Evolutionary conservation across 2,113 vertebrate genomes (phyloP).

Genomic region (Syngnathus typhle): DNA sequence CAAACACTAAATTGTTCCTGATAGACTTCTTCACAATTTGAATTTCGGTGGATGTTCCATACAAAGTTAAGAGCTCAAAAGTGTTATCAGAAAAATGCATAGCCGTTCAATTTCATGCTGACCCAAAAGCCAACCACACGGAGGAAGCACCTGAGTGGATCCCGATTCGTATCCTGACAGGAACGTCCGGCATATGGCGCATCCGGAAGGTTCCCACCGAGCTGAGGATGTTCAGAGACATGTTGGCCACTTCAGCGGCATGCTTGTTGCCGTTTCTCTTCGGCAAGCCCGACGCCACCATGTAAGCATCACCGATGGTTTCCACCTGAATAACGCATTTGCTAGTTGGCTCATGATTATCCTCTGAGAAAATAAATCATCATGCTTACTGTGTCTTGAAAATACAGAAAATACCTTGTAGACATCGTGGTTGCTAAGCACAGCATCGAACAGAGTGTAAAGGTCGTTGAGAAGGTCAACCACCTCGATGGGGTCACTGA

Average conservation of each 20-base stretch:
- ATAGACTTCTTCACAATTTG: too few species aligned
- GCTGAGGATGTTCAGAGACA: slow-evolving; percentile 91
- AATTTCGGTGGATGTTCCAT: neutral
- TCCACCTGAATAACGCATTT: slow-evolving; percentile 73
- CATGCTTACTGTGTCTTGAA: too few species aligned
- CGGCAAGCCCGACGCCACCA: slow-evolving; percentile 87
- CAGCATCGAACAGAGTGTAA: slow-evolving; percentile 84
- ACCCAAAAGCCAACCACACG: neutral
- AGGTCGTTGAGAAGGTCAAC: slow-evolving; percentile 92
- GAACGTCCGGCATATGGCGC: slow-evolving; percentile 86
- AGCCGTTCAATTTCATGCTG: neutral
- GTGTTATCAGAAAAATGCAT: too few species aligned
- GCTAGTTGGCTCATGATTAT: too few species aligned
- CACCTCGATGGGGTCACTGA: slow-evolving; percentile 89
- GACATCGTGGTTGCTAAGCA: slow-evolving; percentile 86
- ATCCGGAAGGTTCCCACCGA: slow-evolving; percentile 85
- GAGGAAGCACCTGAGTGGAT: slow-evolving; percentile 80
- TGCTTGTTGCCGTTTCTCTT: slow-evolving; percentile 88
- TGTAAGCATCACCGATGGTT: slow-evolving; percentile 89
- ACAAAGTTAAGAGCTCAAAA: neutral
- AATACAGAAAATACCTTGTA: slow-evolving; percentile 75
- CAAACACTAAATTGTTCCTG: neutral
- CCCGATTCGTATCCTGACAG: slow-evolving; percentile 83
- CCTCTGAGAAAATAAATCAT: neutral
- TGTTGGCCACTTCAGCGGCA: slow-evolving; percentile 86